Percentiles rank a stretch among this genome's conserved stretches.
These are phyloP conservation scores for Phyllopteryx taeniolatus DNA, from an alignment of 2,113 vertebrate species.

Conservation along the genomic window DNA sequence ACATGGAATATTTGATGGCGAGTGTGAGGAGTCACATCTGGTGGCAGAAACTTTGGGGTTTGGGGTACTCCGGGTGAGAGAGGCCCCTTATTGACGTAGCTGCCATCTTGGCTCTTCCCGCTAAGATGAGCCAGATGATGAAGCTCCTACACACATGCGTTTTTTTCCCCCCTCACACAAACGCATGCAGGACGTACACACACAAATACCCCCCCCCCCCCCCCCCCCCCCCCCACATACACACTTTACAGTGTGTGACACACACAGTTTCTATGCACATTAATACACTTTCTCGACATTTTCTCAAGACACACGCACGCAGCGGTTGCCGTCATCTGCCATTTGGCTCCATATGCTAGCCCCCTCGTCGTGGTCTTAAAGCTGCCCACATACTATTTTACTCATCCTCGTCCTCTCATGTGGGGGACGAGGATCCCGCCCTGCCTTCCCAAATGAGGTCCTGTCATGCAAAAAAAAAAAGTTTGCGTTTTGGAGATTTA, in stretches of 20 bases:
- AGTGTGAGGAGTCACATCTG: constrained; percentile 2
- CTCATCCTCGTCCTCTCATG: background rate
- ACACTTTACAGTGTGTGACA: background rate
- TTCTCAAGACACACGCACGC: background rate
- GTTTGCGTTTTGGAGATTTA: background rate
- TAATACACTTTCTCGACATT: too few relatives aligned
- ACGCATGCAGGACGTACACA: background rate
- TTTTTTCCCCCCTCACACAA: too few relatives aligned
- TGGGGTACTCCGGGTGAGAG: background rate
- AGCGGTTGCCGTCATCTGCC: background rate
- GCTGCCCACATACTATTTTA: background rate
- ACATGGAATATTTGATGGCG: background rate
- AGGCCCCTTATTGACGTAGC: constrained; percentile 8
- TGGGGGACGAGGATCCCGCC: too few relatives aligned
- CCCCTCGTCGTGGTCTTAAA: background rate
- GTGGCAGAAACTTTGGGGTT: background rate
- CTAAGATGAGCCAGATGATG: background rate
- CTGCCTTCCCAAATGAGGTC: background rate
- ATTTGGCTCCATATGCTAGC: background rate
- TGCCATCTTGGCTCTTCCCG: constrained; percentile 3
- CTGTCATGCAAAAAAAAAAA: background rate
- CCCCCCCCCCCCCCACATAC: too few relatives aligned
- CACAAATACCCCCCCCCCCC: background rate
- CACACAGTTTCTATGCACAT: background rate
- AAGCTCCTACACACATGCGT: background rate